Evolutionary conservation across 2,797 vertebrate genomes (phyloP).

Genomic region (Pteropus rufus): DNA sequence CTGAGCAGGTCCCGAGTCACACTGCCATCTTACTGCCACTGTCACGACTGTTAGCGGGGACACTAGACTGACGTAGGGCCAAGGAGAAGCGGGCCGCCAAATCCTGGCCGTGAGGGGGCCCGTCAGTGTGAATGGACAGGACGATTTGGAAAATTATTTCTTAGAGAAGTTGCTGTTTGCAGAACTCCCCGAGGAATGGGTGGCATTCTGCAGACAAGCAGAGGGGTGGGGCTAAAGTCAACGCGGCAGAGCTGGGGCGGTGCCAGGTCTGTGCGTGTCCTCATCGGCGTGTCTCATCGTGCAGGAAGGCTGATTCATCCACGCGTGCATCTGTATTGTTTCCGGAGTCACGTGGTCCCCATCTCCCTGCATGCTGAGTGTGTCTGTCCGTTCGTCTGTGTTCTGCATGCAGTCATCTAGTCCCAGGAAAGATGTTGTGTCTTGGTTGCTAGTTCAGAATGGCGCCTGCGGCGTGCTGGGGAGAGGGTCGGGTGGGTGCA

Average conservation of each 20-base stretch:
- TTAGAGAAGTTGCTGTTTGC: background rate
- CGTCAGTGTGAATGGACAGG: background rate
- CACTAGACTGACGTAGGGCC: accelerated
- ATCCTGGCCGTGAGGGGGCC: accelerated
- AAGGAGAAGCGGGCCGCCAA: background rate
- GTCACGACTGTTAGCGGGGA: background rate
- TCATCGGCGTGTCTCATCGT: accelerated
- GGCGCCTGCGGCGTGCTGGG: accelerated
- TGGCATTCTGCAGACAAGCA: background rate
- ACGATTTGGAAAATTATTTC: background rate
- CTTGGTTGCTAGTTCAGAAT: background rate
- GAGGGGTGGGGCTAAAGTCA: background rate
- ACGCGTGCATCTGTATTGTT: accelerated
- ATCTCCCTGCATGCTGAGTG: background rate
- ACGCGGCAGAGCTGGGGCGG: too few relatives aligned
- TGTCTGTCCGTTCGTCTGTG: background rate
- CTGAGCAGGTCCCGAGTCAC: background rate
- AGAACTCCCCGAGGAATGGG: background rate
- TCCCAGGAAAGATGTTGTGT: accelerated
- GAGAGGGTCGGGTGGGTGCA: accelerated
- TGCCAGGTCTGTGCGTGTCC: accelerated
- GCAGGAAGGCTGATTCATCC: background rate
- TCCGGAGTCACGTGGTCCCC: background rate
- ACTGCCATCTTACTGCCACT: too few relatives aligned
- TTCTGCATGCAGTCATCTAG: background rate